A percentile compares a stretch with the other conserved stretches of the same genome.
These are phyloP conservation scores for Atherinosoma microstoma DNA, from an alignment of 2,797 vertebrate genomes.

Conservation along the genomic window DNA sequence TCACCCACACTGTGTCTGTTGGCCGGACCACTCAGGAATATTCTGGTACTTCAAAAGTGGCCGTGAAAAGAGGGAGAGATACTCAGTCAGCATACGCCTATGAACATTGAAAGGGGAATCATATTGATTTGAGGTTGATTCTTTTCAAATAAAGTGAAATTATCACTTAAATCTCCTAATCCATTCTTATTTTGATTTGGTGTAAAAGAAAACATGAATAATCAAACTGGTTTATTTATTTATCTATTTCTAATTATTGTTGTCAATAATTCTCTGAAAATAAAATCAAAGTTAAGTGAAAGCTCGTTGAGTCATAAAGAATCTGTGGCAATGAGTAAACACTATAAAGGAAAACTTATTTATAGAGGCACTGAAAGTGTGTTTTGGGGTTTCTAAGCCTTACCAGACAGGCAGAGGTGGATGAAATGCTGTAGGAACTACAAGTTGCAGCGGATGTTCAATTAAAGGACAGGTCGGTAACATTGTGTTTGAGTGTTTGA, in stretches of 20 bases:
- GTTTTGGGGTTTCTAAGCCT: too few relatives aligned
- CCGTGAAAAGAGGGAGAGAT: conserved; percentile 10
- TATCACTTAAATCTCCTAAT: not conserved
- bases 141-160: conserved; percentile 41
- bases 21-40: conserved; percentile 22
- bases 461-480: too few relatives aligned
- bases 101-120: conserved; percentile 35
- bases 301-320: too few relatives aligned
- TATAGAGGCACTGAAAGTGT: too few relatives aligned
- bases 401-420: too few relatives aligned
- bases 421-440: too few relatives aligned
- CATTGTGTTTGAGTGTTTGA: too few relatives aligned
- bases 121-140: conserved; percentile 39
- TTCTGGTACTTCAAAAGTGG: conserved; percentile 12
- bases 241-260: too few relatives aligned
- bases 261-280: too few relatives aligned
- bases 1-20: conserved; percentile 16
- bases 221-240: too few relatives aligned
- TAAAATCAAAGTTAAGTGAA: too few relatives aligned
- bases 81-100: conserved; percentile 1
- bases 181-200: not conserved
- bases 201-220: not conserved
- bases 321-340: not conserved
- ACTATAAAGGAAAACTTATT: not conserved
- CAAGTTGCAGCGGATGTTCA: too few relatives aligned